Percentiles rank a stretch among this genome's conserved stretches.
Evolutionary conservation across 2,797 vertebrate genomes (phyloP).

Genomic region (Neomorphus geoffroyi): DNA sequence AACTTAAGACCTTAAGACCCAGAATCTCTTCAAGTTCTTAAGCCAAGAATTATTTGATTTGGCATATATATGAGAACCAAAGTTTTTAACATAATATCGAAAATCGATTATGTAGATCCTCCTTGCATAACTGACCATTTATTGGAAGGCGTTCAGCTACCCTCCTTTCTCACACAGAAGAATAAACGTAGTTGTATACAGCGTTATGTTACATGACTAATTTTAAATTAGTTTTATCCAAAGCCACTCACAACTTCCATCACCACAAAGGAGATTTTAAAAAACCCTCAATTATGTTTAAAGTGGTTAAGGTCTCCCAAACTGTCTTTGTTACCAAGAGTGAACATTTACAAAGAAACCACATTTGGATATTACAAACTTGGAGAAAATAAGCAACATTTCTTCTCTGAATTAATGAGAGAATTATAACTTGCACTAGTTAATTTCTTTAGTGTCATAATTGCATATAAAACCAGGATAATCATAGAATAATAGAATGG

Average conservation of each 20-base stretch:
- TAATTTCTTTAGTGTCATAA: neutral
- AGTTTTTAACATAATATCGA: neutral
- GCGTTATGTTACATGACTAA: neutral
- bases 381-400: neutral
- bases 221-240: neutral
- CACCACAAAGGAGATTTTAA: neutral
- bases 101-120: neutral
- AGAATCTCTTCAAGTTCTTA: neutral
- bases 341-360: neutral
- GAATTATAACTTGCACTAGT: neutral
- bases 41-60: neutral
- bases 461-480: neutral
- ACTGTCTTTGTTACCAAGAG: neutral
- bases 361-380: neutral
- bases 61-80: neutral
- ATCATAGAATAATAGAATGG: neutral
- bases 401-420: neutral
- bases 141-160: neutral
- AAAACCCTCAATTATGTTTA: neutral
- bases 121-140: neutral
- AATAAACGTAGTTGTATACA: neutral
- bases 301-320: neutral
- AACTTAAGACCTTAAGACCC: neutral
- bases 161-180: neutral
- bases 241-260: neutral